A percentile compares a stretch with the other conserved stretches of the same genome.
Conservation (phyloP, 1,140 invertebrate genomes). For the Sarcophaga bullata region DNA sequence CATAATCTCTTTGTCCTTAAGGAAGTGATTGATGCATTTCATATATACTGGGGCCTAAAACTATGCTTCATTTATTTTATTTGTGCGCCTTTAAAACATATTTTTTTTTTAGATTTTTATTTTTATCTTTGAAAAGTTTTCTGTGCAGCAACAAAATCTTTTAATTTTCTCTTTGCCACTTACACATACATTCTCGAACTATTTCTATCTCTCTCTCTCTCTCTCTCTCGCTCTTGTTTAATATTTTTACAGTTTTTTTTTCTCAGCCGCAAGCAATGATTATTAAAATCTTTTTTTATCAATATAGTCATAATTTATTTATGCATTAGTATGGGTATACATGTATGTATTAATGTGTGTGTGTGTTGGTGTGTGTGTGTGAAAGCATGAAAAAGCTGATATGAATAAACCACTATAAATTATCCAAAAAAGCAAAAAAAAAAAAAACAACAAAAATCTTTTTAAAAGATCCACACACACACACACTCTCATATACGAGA, state of each 20-base stretch:
- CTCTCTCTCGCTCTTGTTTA: neutral
- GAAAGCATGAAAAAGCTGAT: neutral
- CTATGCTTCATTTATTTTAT: no score
- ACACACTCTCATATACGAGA: neutral
- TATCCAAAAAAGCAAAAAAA: neutral
- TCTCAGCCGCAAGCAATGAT: conserved; percentile 9
- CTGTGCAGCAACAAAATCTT: no score
- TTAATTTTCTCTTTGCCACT: no score
- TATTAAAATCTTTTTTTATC: conserved; percentile 40
- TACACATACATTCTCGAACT: no score
- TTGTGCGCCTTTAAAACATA: no score
- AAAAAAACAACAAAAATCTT: conserved; percentile 11
- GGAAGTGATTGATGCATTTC: no score
- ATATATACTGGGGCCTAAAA: no score
- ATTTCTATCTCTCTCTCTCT: neutral
- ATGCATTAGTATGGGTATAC: neutral
- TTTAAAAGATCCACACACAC: neutral
- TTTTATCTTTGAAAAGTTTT: no score
- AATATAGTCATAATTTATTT: conserved; percentile 28
- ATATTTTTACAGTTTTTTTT: neutral
- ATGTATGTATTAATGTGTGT: no score
- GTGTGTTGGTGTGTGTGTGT: neutral
- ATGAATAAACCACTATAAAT: conserved; percentile 24
- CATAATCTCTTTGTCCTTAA: no score
- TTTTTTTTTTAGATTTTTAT: no score